Evolutionary conservation across 2,888 invertebrate genomes (phyloP).

Genomic region (Synergus japonicus): DNA sequence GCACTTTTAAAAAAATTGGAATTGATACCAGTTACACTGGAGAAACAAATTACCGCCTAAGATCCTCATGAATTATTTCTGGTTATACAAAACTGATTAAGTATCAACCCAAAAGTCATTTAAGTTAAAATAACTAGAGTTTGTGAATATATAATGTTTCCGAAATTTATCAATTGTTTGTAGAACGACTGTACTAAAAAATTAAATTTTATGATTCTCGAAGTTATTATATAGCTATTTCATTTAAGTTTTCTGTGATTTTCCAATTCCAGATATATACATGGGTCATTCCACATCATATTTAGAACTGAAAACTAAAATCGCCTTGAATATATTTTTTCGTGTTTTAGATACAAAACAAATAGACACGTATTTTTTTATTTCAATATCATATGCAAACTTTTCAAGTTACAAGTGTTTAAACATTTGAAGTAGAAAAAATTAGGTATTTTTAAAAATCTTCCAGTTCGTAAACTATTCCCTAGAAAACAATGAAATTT

Average conservation of each 20-base stretch:
- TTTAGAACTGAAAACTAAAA: too few relatives aligned
- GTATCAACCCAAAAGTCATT: not conserved
- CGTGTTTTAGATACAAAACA: too few relatives aligned
- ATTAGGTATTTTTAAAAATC: too few relatives aligned
- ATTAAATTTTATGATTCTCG: not conserved
- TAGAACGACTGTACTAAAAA: not conserved
- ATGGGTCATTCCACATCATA: too few relatives aligned
- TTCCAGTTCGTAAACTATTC: too few relatives aligned
- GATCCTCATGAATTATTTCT: not conserved
- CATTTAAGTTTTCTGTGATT: not conserved
- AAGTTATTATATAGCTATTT: not conserved
- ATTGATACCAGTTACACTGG: slow-evolving; percentile 44
- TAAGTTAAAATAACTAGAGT: not conserved
- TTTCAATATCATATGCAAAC: too few relatives aligned
- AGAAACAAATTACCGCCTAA: slow-evolving; percentile 12
- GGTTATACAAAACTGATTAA: not conserved
- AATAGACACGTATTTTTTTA: too few relatives aligned
- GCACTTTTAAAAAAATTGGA: slow-evolving; percentile 85
- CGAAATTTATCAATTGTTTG: not conserved
- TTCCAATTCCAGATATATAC: not conserved
- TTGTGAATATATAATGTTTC: too few relatives aligned
- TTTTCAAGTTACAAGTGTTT: too few relatives aligned
- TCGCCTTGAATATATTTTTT: too few relatives aligned
- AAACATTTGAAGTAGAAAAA: too few relatives aligned
- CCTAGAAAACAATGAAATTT: too few relatives aligned